Conservation (phyloP, 2,888 invertebrate species). For the Sisyra terminalis region DNA sequence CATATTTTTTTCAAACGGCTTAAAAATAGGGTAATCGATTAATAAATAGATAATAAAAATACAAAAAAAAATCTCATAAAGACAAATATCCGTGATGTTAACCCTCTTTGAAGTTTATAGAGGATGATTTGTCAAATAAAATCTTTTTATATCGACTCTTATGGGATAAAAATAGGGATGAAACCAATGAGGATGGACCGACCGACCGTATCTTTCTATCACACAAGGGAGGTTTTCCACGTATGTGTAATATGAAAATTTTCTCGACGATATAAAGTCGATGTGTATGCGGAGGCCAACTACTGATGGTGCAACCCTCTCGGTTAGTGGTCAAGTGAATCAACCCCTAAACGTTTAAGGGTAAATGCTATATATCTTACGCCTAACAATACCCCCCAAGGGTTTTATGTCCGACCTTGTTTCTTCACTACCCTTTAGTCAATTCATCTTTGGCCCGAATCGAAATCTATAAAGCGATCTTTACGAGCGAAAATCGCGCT, state of each 20-base stretch:
- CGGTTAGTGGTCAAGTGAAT: conserved; percentile 8
- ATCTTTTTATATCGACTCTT: conserved; percentile 7
- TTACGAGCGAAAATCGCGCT: too few species aligned
- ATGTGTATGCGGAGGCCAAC: neutral
- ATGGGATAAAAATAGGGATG: too few species aligned
- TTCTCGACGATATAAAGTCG: too few species aligned
- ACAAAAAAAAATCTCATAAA: neutral
- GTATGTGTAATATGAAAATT: too few species aligned
- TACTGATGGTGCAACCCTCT: conserved; percentile 4
- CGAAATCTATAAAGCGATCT: too few species aligned
- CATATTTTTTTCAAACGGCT: neutral
- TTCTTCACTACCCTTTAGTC: conserved; percentile 9
- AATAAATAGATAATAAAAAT: neutral
- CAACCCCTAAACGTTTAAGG: conserved; percentile 9
- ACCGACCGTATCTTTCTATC: too few species aligned
- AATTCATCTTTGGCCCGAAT: conserved; percentile 3
- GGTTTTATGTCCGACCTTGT: conserved; percentile 9
- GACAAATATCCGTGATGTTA: neutral
- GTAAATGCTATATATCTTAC: conserved; percentile 7
- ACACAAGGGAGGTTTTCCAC: too few species aligned
- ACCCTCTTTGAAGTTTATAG: neutral
- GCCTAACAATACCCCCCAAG: conserved; percentile 7
- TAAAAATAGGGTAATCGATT: neutral
- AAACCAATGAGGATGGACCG: too few species aligned
- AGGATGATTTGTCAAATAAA: conserved; percentile 8